Base-by-base conservation (phyloP, 2,797 vertebrate genomes). In the Syngnathus acus region DNA sequence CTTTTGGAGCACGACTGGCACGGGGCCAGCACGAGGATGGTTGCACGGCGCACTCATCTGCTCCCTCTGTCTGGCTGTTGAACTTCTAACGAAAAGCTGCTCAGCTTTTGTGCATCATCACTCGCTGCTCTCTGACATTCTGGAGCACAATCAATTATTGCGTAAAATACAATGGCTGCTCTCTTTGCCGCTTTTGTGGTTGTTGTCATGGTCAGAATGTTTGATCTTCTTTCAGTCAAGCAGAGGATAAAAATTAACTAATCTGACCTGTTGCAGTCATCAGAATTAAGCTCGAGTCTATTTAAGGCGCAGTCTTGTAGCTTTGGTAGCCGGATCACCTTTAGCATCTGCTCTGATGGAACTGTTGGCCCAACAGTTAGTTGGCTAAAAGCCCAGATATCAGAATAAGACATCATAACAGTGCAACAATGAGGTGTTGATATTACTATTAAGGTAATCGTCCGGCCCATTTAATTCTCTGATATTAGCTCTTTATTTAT, bases 1-100 rank as follows among this genome's bases (percentile, higher is more conserved):
- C 69, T 76, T 73, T 78, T 47, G 69, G 78, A 75, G 75, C 73
- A 70, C 66, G 67, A 72, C 77, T 88, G 88, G 87, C 87, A 65
- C 48, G 0, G 16, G 72, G 83, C 86, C 86, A 87, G 45, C 67
- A 62, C 63, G 78, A 78, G 71, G 82, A 83, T 78, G 78, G 82
- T 32, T 61, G 80, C 79, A 74, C 70, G 60, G 71, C 37, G 42
- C 42, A 10, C 62, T 50, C 62, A 38, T 77, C 65, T 79, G 66
- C 67, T 79, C 72, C 72, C 60, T 45, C 42, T 45, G 59, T 61
- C 54, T 67, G 16, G 48, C 58, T 72, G 62, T 76, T 6, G 61
- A 78, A 70, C 66, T 62, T 65, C 61, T 72, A 74, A 76, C 78
- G 71, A 76, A 80, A 74, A 74, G 72, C 72, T 66, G 68, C 73